A percentile compares a stretch with the other conserved stretches of the same genome.
Evolutionary conservation across 2,797 vertebrate genomes (phyloP).

Genomic region (Etheostoma nigrum): DNA sequence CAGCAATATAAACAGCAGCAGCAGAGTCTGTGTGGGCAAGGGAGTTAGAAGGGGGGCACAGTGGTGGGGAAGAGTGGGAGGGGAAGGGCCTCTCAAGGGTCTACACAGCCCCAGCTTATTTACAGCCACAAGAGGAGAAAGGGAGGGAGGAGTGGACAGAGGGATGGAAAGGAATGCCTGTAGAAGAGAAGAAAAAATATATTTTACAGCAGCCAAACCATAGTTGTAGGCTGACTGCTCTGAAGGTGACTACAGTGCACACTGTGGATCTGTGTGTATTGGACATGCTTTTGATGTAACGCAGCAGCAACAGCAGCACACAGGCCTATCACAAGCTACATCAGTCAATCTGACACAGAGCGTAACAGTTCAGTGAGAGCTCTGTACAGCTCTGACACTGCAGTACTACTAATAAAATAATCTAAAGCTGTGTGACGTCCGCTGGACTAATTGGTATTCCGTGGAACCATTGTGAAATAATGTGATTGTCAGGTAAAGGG

Average conservation of each 20-base stretch:
- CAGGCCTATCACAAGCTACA: constrained; percentile 56
- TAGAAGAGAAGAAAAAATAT: constrained; percentile 60
- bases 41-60: constrained; percentile 37
- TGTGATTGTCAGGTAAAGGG: constrained; percentile 65
- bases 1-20: constrained; percentile 66
- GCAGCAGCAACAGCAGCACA: constrained; percentile 53
- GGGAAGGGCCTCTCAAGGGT: constrained; percentile 61
- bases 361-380: constrained; percentile 38
- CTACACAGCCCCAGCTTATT: constrained; percentile 68
- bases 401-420: constrained; percentile 54
- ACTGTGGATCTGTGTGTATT: constrained; percentile 44
- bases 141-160: constrained; percentile 36
- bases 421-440: constrained; percentile 50
- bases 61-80: constrained; percentile 39
- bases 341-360: constrained; percentile 68
- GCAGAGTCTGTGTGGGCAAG: constrained; percentile 45
- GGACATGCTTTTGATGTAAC: constrained; percentile 68
- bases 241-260: constrained; percentile 29
- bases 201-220: constrained; percentile 58
- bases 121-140: constrained; percentile 67
- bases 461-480: constrained; percentile 69
- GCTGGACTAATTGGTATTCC: constrained; percentile 62
- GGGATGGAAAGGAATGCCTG: constrained; percentile 71
- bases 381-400: constrained; percentile 41
- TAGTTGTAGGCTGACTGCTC: constrained; percentile 30